These are phyloP conservation scores for Malurus elegans DNA, from an alignment of 2,113 vertebrate species.

Conservation along the genomic window DNA sequence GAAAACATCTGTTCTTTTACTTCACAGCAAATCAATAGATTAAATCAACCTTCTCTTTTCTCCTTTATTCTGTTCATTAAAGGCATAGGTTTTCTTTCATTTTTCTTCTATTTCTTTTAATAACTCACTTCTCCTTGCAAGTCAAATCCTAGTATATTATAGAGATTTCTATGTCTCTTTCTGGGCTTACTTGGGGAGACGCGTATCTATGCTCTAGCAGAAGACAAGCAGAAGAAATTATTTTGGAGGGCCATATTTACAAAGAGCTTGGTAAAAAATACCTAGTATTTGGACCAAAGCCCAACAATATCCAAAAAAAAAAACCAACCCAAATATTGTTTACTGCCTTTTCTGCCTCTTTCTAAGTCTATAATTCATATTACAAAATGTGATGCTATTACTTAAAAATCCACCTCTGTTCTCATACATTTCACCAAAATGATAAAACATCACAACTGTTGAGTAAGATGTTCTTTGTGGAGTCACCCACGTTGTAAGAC, in stretches of 20 bases:
- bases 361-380: neutral
- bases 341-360: neutral
- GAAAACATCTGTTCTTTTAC: constrained; percentile 74
- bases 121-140: constrained; percentile 56
- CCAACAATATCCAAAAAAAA: neutral
- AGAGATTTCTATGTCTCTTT: constrained; percentile 52
- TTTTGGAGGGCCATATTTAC: constrained; percentile 3
- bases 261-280: neutral
- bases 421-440: neutral
- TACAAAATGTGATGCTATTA: neutral
- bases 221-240: constrained; percentile 26
- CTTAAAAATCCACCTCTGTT: neutral
- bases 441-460: neutral
- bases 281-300: constrained; percentile 11
- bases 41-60: constrained; percentile 64
- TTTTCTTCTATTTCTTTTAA: constrained; percentile 62
- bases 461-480: neutral
- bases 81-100: constrained; percentile 56
- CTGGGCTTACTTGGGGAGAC: constrained; percentile 39
- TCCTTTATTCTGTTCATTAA: constrained; percentile 63
- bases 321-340: neutral
- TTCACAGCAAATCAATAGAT: constrained; percentile 77
- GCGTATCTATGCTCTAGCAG: neutral
- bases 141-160: constrained; percentile 54
- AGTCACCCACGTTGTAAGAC: neutral